phyloP scores from a whole-genome alignment of 2,888 invertebrate species.

The Tachina grossa region DNA sequence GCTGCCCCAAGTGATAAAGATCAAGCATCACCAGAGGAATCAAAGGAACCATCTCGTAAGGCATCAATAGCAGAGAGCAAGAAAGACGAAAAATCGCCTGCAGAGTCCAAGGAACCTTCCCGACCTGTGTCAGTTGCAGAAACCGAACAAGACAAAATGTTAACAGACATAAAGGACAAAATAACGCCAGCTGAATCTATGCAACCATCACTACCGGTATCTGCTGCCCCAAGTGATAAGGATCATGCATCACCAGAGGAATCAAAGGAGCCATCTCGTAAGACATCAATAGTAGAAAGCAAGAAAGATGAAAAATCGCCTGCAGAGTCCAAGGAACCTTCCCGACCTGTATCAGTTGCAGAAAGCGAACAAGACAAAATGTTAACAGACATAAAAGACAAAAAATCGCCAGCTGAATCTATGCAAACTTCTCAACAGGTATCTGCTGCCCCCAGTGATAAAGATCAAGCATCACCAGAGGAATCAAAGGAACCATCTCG shows the following conservation, averaged over 20 bases:
- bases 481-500: constrained; percentile 19
- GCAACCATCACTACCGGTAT: constrained; percentile 44
- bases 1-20: constrained; percentile 39
- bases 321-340: constrained; percentile 41
- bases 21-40: constrained; percentile 56
- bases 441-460: constrained; percentile 62
- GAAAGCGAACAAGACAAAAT: constrained; percentile 37
- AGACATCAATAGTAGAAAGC: constrained; percentile 56
- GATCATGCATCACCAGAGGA: neutral
- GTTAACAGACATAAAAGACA: neutral
- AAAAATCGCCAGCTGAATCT: constrained; percentile 26
- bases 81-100: neutral
- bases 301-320: constrained; percentile 35
- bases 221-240: constrained; percentile 65
- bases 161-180: constrained; percentile 44
- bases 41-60: constrained; percentile 62
- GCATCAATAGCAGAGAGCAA: constrained; percentile 61
- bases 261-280: constrained; percentile 67
- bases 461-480: constrained; percentile 50
- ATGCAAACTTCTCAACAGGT: constrained; percentile 56
- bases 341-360: constrained; percentile 29
- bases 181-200: constrained; percentile 47
- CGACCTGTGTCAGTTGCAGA: no score
- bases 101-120: no score
- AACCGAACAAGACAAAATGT: no score